Evolutionary conservation across 2,113 vertebrate species (phyloP).

Genomic region (Centropus unirufus): DNA sequence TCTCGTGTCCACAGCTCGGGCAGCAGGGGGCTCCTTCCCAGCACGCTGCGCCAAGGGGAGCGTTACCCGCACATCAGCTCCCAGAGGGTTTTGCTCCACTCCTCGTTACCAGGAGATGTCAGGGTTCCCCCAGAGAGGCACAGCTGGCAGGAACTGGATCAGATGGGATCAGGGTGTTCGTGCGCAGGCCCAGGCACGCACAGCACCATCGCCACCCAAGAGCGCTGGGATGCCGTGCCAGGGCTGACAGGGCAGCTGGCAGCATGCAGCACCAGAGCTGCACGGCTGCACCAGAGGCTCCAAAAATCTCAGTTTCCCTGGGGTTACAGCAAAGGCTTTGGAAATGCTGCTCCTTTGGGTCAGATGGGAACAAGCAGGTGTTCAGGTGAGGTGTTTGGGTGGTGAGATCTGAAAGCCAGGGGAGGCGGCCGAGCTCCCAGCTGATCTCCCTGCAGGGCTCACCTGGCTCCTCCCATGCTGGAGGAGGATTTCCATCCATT

Average conservation of each 20-base stretch:
- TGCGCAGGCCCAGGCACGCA: neutral
- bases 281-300: accelerated
- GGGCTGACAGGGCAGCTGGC: neutral
- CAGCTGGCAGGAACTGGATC: neutral
- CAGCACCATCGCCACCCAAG: accelerated
- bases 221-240: accelerated
- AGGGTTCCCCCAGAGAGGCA: neutral
- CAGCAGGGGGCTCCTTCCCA: neutral
- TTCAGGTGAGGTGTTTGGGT: neutral
- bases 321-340: neutral
- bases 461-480: neutral
- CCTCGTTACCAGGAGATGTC: accelerated
- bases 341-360: neutral
- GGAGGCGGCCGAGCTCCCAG: neutral
- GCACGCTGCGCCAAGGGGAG: neutral
- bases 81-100: neutral
- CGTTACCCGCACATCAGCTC: neutral
- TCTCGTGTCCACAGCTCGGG: neutral
- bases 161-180: neutral
- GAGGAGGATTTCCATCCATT: neutral
- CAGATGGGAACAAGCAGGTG: accelerated
- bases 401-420: neutral
- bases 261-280: neutral
- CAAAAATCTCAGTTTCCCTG: neutral
- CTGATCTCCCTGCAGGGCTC: accelerated